phyloP scores from a whole-genome alignment of 2,888 invertebrate species.

The Hydrotaea cyrtoneurina region DNA sequence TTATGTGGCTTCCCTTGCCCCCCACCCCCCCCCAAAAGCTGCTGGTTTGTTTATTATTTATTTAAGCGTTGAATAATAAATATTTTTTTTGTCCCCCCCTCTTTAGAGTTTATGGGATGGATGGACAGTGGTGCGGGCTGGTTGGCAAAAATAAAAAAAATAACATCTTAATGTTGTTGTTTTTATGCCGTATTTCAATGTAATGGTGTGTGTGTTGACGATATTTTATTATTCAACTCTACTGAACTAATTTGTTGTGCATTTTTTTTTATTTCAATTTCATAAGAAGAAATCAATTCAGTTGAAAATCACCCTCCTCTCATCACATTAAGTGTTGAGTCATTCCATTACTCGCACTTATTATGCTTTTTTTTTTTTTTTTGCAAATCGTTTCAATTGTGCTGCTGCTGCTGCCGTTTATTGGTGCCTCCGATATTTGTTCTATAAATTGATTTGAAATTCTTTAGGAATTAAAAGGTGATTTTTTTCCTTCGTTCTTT shows the following conservation, averaged over 20 bases:
- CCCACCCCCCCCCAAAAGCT: not conserved
- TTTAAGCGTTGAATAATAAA: conserved; percentile 58
- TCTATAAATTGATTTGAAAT: conserved; percentile 34
- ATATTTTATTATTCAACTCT: conserved; percentile 18
- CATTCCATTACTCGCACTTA: conserved; percentile 48
- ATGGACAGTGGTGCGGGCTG: not conserved
- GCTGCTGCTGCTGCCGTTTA: conserved; percentile 12
- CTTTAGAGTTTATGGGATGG: not conserved
- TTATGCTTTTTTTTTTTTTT: conserved; percentile 39
- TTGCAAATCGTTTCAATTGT: conserved; percentile 36
- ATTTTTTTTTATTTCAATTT: conserved; percentile 33
- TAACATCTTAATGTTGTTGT: conserved; percentile 46
- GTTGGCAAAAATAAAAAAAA: conserved; percentile 17
- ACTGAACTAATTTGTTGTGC: conserved; percentile 61
- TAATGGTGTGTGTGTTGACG: not conserved
- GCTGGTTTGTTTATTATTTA: conserved; percentile 44
- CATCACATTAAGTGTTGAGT: conserved; percentile 62
- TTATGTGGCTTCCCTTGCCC: not conserved
- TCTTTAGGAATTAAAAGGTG: not conserved
- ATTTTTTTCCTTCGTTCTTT: conserved; percentile 31
- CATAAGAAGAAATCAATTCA: conserved; percentile 32
- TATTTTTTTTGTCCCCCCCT: conserved; percentile 36
- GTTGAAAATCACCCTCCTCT: conserved; percentile 28
- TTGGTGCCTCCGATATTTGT: conserved; percentile 24
- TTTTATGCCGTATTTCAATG: conserved; percentile 39